Evolutionary conservation across 2,113 vertebrate genomes (phyloP), one percentile per base, ranked within the genome.

Genomic region (Thomomys bottae): DNA sequence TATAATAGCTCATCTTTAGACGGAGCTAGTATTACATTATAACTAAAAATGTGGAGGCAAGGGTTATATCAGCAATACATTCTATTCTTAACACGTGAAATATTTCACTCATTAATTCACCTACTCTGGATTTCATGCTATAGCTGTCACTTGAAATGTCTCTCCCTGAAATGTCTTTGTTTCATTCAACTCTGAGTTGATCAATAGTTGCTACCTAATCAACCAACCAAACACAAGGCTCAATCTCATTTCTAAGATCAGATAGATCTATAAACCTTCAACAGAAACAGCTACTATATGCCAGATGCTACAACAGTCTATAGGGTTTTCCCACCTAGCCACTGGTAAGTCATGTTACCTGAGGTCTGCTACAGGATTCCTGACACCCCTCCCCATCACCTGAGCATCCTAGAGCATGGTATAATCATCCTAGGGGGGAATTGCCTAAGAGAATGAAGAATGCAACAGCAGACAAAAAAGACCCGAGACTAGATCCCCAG

Each of bases 21-120:
- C 71, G 45, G 73, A 94, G 30, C 11, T 15, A 9, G 81, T 0
- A 34, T 30, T 71, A 28, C 32, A 57, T 71, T 66, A 72, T 24
- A 86, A 79, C 36, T 54, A 70, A 82, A 63, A 63, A 86, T 4
- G 18, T 68, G 36, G 61, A 70, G 75, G 34, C 73, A 90, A 89
- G 72, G 71, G 24, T 76, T 18, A 66, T 30, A 15, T 63, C 68
- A 57, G 36, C 61, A 86, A 83, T 61, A 86, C 59, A 92, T 23
- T 78, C 30, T 38, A 72, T 49, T 57, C 67, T 59, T 40, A 71
- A 34, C n/a, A 54, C 4, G 68, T 20, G 8, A 87, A 64, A 75
- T 57, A 76, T 14, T 36, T 40, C 42, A 76, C 20, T 54, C 49
- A 54, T 54, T 54, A 54, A 54, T 54, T 80, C 12, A 14, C 3